Base-by-base conservation (phyloP, 2,797 vertebrate genomes). In the Cyprinodon diabolis region DNA sequence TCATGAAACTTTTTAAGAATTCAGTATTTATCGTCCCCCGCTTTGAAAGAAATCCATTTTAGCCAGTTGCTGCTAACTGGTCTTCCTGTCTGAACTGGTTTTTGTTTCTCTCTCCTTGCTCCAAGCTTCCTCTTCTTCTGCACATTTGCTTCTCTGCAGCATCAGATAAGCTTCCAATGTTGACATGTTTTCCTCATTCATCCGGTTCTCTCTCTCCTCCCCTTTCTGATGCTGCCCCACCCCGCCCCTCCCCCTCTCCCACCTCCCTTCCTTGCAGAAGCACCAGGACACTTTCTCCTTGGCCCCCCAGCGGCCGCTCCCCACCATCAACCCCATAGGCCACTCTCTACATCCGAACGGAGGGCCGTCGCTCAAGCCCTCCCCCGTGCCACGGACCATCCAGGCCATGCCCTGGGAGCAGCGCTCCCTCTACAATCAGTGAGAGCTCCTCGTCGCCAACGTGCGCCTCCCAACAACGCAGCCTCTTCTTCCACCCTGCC, bases 341-440 rank as follows among this genome's bases (percentile, higher is more conserved):
- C 93, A 94, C 90, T 71, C 89, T 84, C 92, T 94, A 52, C 93
- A 94, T 85, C 91, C 93, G 21, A 94, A 93, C 68, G 91, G 91
- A 30, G 90, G 90, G 0, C 84, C 93, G 71, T 92, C 92, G n/a
- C 91, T 94, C 86, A 94, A 94, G 87, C 93, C 93, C 74, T 90
- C 93, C 69, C 90, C 93, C 0, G 87, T 94, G 83, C 90, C 92
- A 45, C 93, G 93, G 77, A 89, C 85, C 90, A 93, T 94, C 87
- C 93, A 94, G 90, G 82, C 90, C 79, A 93, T 94, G 92, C 93
- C 92, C 69, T 94, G 93, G 93, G 93, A 94, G 89, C 92, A 93
- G 90, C 93, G 93, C 78, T 93, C 93, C 35, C 93, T 94, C 84
- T 94, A 94, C 90, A 94, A 94, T 88, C 93, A 94, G 92, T 94